Conservation (phyloP, 2,797 vertebrate genomes). For the Mareca strepera region DNA sequence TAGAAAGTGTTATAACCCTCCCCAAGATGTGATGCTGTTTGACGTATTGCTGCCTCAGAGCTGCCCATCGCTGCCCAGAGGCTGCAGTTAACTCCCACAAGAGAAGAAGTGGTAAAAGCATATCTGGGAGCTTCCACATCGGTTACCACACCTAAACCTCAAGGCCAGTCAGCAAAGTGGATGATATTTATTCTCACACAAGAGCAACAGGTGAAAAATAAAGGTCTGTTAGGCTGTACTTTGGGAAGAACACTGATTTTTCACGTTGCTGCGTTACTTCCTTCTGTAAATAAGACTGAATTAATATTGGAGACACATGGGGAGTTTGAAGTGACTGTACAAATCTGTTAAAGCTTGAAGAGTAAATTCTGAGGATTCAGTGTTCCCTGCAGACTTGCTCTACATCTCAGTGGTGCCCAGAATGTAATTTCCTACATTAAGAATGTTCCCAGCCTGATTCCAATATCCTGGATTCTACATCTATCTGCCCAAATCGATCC, state of each 20-base stretch:
- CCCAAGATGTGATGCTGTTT: accelerated
- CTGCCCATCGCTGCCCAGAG: background rate
- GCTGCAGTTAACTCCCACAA: background rate
- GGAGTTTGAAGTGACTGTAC: background rate
- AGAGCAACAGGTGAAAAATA: background rate
- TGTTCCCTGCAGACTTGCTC: background rate
- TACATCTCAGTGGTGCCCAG: background rate
- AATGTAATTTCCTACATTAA: background rate
- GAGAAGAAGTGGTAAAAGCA: background rate
- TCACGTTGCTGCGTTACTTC: background rate
- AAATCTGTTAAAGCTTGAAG: background rate
- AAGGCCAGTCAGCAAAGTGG: background rate
- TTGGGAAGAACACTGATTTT: background rate
- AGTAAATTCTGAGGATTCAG: constrained; percentile 2
- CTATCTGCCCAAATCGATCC: background rate
- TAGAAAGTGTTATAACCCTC: background rate
- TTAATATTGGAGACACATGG: background rate
- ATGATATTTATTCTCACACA: background rate
- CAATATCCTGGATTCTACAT: background rate
- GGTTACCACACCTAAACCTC: background rate
- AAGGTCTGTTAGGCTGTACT: background rate
- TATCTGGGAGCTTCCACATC: background rate
- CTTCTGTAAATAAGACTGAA: background rate
- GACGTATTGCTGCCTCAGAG: background rate
- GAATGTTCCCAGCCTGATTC: background rate